Evolutionary conservation across 2,888 invertebrate genomes (phyloP).

Genomic region (Erannis defoliaria): DNA sequence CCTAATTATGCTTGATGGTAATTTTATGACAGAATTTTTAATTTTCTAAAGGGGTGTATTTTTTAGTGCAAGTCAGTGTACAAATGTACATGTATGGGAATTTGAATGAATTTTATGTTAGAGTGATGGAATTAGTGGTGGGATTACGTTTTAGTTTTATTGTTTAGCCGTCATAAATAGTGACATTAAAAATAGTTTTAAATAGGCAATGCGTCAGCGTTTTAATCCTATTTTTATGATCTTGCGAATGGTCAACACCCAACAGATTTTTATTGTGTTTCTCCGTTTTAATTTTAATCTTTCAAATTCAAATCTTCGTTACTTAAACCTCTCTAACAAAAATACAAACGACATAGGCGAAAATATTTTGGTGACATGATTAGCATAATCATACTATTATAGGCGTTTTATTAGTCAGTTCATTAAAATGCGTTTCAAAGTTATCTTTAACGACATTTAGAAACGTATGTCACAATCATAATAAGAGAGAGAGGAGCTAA

Average conservation of each 20-base stretch:
- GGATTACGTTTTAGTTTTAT: conserved; percentile 55
- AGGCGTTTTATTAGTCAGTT: conserved; percentile 4
- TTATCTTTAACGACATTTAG: neutral
- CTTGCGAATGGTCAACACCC: conserved; percentile 40
- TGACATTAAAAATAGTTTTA: conserved; percentile 46
- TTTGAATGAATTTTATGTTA: conserved; percentile 68
- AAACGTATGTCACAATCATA: neutral
- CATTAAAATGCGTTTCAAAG: conserved; percentile 3
- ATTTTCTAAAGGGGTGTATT: conserved; percentile 70
- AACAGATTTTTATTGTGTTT: conserved; percentile 33
- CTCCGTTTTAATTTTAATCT: conserved; percentile 8
- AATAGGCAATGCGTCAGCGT: conserved; percentile 40
- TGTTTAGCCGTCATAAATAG: conserved; percentile 58
- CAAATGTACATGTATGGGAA: conserved; percentile 69
- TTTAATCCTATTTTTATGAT: conserved; percentile 44
- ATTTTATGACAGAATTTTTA: conserved; percentile 72
- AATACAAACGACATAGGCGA: conserved; percentile 7
- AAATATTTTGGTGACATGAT: conserved; percentile 10
- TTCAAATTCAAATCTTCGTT: conserved; percentile 12
- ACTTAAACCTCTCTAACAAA: conserved; percentile 6
- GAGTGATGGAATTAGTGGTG: conserved; percentile 66
- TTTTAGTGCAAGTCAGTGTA: conserved; percentile 60
- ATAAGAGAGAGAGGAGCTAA: too few species aligned
- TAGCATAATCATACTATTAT: conserved; percentile 12
- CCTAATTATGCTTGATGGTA: conserved; percentile 82